These are phyloP conservation scores for Muraenolepis orangiensis DNA, from an alignment of 2,797 vertebrate genomes.

Conservation along the genomic window DNA sequence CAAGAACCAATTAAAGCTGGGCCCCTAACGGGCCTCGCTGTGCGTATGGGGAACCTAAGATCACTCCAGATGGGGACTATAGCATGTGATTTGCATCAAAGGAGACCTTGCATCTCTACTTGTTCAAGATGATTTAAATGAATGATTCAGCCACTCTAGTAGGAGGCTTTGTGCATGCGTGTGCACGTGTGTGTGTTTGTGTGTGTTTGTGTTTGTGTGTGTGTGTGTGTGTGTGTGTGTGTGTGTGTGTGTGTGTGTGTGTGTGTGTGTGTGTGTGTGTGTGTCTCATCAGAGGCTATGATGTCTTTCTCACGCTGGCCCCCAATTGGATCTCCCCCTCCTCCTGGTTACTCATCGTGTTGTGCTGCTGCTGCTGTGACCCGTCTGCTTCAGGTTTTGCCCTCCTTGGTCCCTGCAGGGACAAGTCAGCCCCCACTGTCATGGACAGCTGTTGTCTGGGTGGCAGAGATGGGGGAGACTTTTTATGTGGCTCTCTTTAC, in stretches of 20 bases:
- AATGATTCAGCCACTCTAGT: background rate
- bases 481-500: background rate
- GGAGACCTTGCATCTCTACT: background rate
- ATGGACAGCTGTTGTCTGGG: background rate
- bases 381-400: background rate
- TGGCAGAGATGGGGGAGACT: background rate
- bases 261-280: background rate
- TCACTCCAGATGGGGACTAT: too few species aligned
- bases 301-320: background rate
- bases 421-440: background rate
- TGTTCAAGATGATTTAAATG: too few species aligned
- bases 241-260: too few species aligned
- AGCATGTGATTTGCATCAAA: background rate
- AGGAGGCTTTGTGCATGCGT: background rate
- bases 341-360: too few species aligned
- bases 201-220: too few species aligned
- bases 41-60: too few species aligned
- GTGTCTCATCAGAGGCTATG: background rate
- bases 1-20: background rate
- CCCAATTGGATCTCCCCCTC: too few species aligned
- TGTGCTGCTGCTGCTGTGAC: background rate
- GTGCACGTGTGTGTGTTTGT: too few species aligned
- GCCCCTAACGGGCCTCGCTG: background rate
- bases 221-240: too few species aligned
- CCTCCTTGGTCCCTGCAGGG: too few species aligned